Conservation (phyloP, 2,113 vertebrate species). For the Romanogobio albipinnatus region DNA sequence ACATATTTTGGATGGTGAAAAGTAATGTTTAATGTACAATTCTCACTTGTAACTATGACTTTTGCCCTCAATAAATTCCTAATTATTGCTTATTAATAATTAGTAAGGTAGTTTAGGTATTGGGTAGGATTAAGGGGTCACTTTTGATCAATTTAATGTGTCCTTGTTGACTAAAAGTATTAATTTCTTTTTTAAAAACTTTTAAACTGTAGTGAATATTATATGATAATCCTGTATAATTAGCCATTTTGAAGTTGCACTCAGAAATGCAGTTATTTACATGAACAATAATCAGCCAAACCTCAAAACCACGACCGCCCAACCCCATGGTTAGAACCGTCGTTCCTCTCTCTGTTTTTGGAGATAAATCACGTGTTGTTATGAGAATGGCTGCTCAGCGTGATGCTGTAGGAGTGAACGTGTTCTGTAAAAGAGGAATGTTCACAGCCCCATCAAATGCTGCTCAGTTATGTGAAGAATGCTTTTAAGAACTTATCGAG, state of each 20-base stretch:
- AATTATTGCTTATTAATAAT: too few relatives aligned
- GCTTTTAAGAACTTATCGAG: neutral
- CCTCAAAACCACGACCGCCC: neutral
- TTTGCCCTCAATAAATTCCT: too few relatives aligned
- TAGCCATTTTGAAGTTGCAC: neutral
- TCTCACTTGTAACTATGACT: too few relatives aligned
- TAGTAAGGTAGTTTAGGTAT: too few relatives aligned
- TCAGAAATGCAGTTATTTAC: neutral
- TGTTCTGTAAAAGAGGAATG: constrained; percentile 6
- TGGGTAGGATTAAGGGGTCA: neutral
- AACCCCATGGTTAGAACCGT: neutral
- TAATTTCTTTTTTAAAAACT: neutral
- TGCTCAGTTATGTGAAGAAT: constrained; percentile 19
- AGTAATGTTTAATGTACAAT: too few relatives aligned
- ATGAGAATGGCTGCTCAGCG: neutral
- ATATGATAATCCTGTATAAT: neutral
- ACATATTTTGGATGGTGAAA: too few relatives aligned
- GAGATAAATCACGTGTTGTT: neutral
- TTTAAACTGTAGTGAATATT: too few relatives aligned
- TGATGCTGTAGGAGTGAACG: constrained; percentile 16
- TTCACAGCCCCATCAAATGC: neutral
- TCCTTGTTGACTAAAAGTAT: neutral
- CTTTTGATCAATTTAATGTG: neutral
- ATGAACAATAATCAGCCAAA: neutral
- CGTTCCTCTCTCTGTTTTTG: neutral